Conservation (phyloP, 2,113 vertebrate species). For the Rhadina sibilatrix region DNA sequence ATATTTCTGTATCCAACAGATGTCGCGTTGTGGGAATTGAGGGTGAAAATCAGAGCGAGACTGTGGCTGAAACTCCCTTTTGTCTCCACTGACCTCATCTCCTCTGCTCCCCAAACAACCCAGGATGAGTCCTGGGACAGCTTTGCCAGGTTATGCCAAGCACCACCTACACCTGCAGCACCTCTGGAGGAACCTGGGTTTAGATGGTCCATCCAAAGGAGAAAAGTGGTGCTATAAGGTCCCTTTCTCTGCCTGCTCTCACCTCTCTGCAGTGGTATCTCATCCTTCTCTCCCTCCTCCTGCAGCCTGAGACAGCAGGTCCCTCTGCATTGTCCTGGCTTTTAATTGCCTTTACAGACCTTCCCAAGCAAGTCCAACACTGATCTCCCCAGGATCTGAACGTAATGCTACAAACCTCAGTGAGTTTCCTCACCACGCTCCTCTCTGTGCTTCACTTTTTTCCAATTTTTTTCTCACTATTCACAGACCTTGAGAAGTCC, state of each 20-base stretch:
- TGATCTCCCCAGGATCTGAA: neutral
- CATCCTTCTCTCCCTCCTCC: neutral
- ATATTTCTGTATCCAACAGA: neutral
- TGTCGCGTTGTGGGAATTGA: accelerated
- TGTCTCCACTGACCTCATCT: neutral
- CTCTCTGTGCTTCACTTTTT: neutral
- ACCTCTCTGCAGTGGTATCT: neutral
- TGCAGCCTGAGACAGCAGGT: neutral
- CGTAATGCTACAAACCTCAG: neutral
- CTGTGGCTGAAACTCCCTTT: neutral
- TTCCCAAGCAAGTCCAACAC: neutral
- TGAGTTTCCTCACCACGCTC: accelerated
- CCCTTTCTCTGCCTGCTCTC: neutral
- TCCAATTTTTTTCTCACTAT: neutral
- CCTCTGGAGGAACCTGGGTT: neutral
- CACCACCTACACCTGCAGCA: neutral
- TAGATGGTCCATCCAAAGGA: neutral
- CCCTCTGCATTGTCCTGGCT: neutral
- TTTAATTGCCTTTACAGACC: neutral
- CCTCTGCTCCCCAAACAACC: neutral
- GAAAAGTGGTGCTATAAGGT: accelerated
- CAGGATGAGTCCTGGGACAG: neutral
- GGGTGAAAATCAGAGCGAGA: neutral
- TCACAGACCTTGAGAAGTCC: neutral
- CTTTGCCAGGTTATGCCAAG: neutral